These are phyloP conservation scores for Sesamia inferens DNA, from an alignment of 2,888 invertebrate genomes.

Conservation along the genomic window DNA sequence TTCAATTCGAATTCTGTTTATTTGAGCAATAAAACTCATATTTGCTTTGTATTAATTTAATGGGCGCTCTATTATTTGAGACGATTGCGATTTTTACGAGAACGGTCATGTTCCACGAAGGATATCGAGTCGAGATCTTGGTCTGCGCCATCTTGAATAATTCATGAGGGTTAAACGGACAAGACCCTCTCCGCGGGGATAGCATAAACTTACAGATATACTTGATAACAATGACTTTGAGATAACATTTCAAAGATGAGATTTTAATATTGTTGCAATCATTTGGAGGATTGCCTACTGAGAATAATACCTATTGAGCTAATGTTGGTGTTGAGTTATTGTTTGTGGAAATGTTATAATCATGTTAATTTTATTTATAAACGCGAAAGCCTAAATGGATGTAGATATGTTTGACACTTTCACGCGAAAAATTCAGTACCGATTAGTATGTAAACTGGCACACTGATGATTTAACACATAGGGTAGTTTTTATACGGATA, in stretches of 20 bases:
- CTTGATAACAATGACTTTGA: constrained; percentile 72
- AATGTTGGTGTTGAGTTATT: too few species aligned
- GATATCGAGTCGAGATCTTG: constrained; percentile 73
- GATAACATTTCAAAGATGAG: constrained; percentile 55
- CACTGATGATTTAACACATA: too few species aligned
- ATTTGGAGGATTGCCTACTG: constrained; percentile 4
- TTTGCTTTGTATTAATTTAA: constrained; percentile 52
- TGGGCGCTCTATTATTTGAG: constrained; percentile 58
- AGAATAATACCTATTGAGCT: background rate
- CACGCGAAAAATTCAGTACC: too few species aligned
- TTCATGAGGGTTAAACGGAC: constrained; percentile 79
- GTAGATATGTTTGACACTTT: too few species aligned
- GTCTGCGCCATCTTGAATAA: constrained; percentile 75
- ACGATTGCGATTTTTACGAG: constrained; percentile 68
- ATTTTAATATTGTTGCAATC: constrained; percentile 45
- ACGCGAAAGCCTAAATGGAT: too few species aligned
- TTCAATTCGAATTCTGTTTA: constrained; percentile 12
- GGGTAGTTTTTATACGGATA: too few species aligned
- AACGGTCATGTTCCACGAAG: constrained; percentile 68
- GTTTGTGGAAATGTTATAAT: background rate
- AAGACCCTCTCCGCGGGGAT: constrained; percentile 68
- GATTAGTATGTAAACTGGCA: too few species aligned
- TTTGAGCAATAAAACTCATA: constrained; percentile 2
- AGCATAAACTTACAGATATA: constrained; percentile 72
- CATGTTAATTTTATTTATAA: too few species aligned